A percentile compares a stretch with the other conserved stretches of the same genome.
phyloP scores from a whole-genome alignment of 2,113 vertebrate species.

The Ictalurus furcatus region DNA sequence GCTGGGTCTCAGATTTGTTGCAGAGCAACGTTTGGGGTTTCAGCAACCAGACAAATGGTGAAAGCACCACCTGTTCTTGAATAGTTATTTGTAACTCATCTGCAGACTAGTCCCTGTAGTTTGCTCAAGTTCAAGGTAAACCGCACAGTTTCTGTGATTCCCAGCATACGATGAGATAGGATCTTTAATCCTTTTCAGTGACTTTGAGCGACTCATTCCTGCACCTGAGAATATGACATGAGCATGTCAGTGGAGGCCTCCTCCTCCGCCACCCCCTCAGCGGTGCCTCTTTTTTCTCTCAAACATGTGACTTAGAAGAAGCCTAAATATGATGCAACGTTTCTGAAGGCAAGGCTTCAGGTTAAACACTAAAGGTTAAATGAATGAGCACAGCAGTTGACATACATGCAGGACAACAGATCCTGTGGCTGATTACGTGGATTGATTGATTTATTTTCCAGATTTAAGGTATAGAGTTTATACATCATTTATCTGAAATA shows the following conservation, averaged over 20 bases:
- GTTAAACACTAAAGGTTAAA: conserved; percentile 29
- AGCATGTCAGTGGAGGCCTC: conserved; percentile 15
- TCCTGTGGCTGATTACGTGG: not conserved
- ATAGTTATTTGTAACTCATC: not conserved
- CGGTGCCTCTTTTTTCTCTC: conserved; percentile 35
- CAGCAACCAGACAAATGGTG: not conserved
- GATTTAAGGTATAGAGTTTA: not conserved
- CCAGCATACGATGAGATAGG: not conserved
- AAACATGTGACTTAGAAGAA: conserved; percentile 68
- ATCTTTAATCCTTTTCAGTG: conserved; percentile 28
- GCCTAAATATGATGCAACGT: conserved; percentile 37
- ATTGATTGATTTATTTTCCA: not conserved
- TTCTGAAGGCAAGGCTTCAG: not conserved
- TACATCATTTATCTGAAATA: not conserved
- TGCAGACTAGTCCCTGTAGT: not conserved
- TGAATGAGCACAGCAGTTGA: not conserved
- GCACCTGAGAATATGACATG: conserved; percentile 41
- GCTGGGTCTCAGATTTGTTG: not conserved
- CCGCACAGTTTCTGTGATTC: conserved; percentile 34
- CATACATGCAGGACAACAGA: not conserved
- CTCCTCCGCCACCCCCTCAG: conserved; percentile 56
- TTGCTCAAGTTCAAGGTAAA: not conserved
- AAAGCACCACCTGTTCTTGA: not conserved
- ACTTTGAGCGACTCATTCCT: conserved; percentile 41
- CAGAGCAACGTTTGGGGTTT: not conserved